Base-by-base conservation (phyloP, 2,113 vertebrate species). In the Acrocephalus arundinaceus region DNA sequence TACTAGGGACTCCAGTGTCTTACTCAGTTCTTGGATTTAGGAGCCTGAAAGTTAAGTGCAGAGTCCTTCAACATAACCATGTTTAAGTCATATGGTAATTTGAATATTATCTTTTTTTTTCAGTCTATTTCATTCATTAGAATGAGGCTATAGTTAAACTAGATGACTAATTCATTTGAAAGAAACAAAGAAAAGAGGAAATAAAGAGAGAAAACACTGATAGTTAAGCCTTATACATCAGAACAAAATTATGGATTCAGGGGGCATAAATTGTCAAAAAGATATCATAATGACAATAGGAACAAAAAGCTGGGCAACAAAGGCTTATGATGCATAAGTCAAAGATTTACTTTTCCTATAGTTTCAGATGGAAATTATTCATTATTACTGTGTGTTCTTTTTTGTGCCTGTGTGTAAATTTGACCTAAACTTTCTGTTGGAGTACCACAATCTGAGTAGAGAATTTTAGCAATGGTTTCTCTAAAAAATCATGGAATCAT, bases 261-360 rank as follows among this genome's bases (percentile, higher is more conserved):
- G n/a, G 31, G 24, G 31, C 33, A 86, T 58, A 52, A 75, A 35
- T 54, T 90, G 39, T 59, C 28, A 46, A 59, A 82, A 93, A 48
- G 22, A 63, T 4, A 51, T 78, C 21, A 27, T 54, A 80, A 72
- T 72, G 35, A 85, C 80, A 89, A 95, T 61, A 68, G 48, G 51
- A 93, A 85, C 9, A 86, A 91, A 96, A 95, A 85, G 5, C 15
- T 71, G 20, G 21, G 16, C 35, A 78, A 66, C 62, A 95, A 93
- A 61, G 11, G 21, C 27, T 76, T 66, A 30, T 39, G 39, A 80
- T 89, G 33, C 66, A 65, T 37, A 70, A 68, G 57, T 82, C 88
- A 80, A 72, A 85, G 11, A 57, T 59, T 93, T 72, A 9, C 9
- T 45, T 92, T 92, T 59, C n/a, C 11, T 89, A 39, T n/a, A 90